phyloP scores from a whole-genome alignment of 1,140 invertebrate species.

The Spodoptera frugiperda region DNA sequence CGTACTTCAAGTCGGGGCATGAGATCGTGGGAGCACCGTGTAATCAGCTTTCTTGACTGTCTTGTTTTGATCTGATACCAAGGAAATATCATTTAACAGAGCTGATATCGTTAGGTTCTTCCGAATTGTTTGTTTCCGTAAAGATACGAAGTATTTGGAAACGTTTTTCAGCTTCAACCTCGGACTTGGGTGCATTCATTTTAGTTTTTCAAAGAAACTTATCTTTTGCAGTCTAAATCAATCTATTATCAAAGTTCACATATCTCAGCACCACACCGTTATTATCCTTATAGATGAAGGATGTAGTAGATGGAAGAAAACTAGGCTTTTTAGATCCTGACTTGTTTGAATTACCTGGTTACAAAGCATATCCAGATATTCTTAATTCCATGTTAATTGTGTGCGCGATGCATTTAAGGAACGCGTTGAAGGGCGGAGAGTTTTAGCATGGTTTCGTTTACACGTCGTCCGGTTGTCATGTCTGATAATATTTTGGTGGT shows the following conservation, averaged over 20 bases:
- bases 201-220: too few relatives aligned
- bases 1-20: slow-evolving; percentile 78
- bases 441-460: slow-evolving; percentile 60
- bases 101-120: background rate
- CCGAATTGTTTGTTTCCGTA: background rate
- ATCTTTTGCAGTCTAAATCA: too few relatives aligned
- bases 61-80: slow-evolving; percentile 77
- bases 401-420: slow-evolving; percentile 38
- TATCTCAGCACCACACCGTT: too few relatives aligned
- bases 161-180: too few relatives aligned
- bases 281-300: too few relatives aligned
- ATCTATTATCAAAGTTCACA: too few relatives aligned
- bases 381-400: slow-evolving; percentile 13
- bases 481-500: slow-evolving; percentile 66
- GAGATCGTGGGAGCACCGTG: slow-evolving; percentile 84
- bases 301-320: too few relatives aligned
- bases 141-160: background rate
- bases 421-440: slow-evolving; percentile 62
- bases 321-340: too few relatives aligned
- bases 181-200: background rate
- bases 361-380: slow-evolving; percentile 33
- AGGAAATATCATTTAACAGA: slow-evolving; percentile 60
- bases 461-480: slow-evolving; percentile 66
- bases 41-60: slow-evolving; percentile 83
- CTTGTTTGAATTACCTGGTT: too few relatives aligned